These are phyloP conservation scores for Synergus umbraculus DNA, from an alignment of 2,888 invertebrate species.

Conservation along the genomic window DNA sequence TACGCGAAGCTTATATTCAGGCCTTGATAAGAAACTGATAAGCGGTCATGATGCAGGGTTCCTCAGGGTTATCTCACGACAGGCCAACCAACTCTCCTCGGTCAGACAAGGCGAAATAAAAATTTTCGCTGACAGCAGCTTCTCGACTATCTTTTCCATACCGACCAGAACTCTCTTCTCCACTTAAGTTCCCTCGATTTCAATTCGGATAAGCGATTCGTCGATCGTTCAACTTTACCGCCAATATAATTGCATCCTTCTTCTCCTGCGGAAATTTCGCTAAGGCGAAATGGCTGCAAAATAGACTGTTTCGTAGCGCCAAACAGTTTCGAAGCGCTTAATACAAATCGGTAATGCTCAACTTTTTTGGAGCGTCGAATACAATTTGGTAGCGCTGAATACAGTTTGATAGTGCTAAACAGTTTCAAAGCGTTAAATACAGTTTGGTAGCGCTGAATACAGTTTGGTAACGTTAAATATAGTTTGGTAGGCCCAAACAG, in stretches of 20 bases:
- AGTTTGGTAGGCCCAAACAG: too few relatives aligned
- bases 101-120: slow-evolving; percentile 51
- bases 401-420: too few relatives aligned
- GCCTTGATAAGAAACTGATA: slow-evolving; percentile 74
- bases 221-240: neutral
- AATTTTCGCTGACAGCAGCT: slow-evolving; percentile 52
- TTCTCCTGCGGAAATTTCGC: too few relatives aligned
- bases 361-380: too few relatives aligned
- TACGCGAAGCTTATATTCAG: slow-evolving; percentile 63
- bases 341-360: too few relatives aligned
- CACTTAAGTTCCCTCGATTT: slow-evolving; percentile 53
- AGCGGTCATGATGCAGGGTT: slow-evolving; percentile 73
- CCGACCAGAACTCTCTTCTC: slow-evolving; percentile 54
- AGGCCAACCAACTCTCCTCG: slow-evolving; percentile 74
- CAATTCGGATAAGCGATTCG: slow-evolving; percentile 23
- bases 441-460: too few relatives aligned
- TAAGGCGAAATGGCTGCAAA: neutral
- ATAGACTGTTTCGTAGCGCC: too few relatives aligned
- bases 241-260: neutral
- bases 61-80: slow-evolving; percentile 76
- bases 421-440: too few relatives aligned
- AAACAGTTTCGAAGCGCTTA: too few relatives aligned
- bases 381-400: too few relatives aligned
- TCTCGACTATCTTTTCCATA: slow-evolving; percentile 54
- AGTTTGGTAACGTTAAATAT: too few relatives aligned